Evolutionary conservation across 2,113 vertebrate genomes (phyloP).

Genomic region (Hemicordylus capensis): DNA sequence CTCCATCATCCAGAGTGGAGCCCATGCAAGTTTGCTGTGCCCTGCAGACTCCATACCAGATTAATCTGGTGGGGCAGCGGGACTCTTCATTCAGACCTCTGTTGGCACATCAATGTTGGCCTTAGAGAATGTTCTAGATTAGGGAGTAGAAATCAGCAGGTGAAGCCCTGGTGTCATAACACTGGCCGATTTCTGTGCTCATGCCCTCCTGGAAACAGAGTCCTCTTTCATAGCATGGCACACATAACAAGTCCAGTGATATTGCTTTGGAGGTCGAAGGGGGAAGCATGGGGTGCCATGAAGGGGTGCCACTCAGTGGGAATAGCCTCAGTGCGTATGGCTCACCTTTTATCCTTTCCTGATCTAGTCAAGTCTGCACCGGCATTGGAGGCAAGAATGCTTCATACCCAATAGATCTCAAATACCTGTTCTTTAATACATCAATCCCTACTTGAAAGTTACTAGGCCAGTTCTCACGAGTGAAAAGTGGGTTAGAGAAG

Average conservation of each 20-base stretch:
- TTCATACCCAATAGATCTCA: background rate
- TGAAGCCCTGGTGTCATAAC: background rate
- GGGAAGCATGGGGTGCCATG: background rate
- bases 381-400: background rate
- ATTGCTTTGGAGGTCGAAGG: background rate
- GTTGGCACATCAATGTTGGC: background rate
- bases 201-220: background rate
- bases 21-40: slow-evolving; percentile 75
- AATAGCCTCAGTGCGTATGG: background rate
- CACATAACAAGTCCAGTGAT: background rate
- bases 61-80: slow-evolving; percentile 8
- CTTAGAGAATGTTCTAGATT: background rate
- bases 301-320: background rate
- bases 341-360: background rate
- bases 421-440: background rate
- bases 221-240: background rate
- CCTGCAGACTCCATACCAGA: slow-evolving; percentile 78
- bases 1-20: slow-evolving; percentile 74
- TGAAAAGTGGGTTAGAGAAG: no score
- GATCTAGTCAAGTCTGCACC: background rate
- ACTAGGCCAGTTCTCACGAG: no score
- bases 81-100: background rate
- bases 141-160: background rate
- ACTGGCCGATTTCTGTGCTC: background rate
- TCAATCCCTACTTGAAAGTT: background rate